phyloP scores from a whole-genome alignment of 2,113 vertebrate species.

The Hipposideros armiger region DNA sequence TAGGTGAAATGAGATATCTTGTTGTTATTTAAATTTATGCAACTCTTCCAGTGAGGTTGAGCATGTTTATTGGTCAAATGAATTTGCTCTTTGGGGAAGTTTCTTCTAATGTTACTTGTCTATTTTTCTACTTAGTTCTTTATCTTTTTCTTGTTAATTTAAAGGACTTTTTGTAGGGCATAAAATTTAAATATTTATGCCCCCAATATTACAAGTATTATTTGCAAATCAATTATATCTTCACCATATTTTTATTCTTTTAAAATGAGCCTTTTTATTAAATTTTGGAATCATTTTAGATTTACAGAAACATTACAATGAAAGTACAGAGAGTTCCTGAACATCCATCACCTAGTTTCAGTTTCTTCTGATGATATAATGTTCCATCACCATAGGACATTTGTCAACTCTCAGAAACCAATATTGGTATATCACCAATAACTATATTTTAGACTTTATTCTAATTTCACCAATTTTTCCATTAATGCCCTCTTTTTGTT shows the following conservation, averaged over 20 bases:
- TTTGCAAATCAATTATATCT: background rate
- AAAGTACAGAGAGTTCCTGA: background rate
- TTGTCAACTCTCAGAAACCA: constrained; percentile 6
- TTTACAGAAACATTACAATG: background rate
- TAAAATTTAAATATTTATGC: constrained; percentile 47
- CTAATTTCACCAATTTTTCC: background rate
- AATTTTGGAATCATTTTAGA: constrained; percentile 1
- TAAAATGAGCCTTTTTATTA: background rate
- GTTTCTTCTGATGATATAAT: background rate
- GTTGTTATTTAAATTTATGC: constrained; percentile 34
- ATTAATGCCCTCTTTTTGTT: background rate
- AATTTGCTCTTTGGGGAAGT: constrained; percentile 10
- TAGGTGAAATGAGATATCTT: background rate
- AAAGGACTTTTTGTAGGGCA: background rate
- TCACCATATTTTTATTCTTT: background rate
- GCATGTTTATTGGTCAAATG: background rate
- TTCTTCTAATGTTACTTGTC: background rate
- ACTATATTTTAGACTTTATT: background rate
- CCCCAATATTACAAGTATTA: background rate
- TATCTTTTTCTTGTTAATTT: constrained; percentile 39
- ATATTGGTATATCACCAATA: background rate
- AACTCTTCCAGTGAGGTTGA: background rate
- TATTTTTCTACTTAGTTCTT: constrained; percentile 16
- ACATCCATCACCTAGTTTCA: background rate
- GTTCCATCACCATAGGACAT: background rate